Evolutionary conservation across 53 echinoderm and acorn worm species (phyloP).

Genomic region (Zoroaster sp.): DNA sequence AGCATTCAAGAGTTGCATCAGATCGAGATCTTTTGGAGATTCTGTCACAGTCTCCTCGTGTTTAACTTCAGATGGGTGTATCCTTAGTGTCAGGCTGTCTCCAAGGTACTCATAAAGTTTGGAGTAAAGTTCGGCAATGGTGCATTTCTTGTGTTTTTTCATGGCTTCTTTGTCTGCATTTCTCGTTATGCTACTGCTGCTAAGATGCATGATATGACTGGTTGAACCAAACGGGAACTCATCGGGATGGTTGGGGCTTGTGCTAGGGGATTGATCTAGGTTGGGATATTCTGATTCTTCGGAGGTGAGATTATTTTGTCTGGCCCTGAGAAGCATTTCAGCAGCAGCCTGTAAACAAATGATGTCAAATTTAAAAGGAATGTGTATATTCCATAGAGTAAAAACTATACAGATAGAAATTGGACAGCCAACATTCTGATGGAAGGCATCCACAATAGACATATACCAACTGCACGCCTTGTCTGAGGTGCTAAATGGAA

Average conservation of each 20-base stretch:
- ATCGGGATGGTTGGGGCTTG: slow-evolving; percentile 67
- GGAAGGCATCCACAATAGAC: too few species aligned
- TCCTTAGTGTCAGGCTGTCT: slow-evolving; percentile 72
- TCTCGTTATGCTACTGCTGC: slow-evolving; percentile 40
- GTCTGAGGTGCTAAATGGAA: too few species aligned
- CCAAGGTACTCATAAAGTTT: slow-evolving; percentile 88
- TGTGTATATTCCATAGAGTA: neutral
- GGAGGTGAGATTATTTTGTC: slow-evolving; percentile 19
- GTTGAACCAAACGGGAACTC: slow-evolving; percentile 83
- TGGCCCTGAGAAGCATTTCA: slow-evolving; percentile 73
- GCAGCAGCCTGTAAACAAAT: slow-evolving; percentile 80
- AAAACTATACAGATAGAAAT: too few species aligned
- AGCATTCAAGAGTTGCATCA: slow-evolving; percentile 71
- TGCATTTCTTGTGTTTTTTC: slow-evolving; percentile 29
- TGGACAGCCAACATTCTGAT: too few species aligned
- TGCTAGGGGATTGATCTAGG: slow-evolving; percentile 60
- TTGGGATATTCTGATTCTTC: slow-evolving; percentile 44
- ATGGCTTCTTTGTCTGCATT: neutral
- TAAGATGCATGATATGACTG: slow-evolving; percentile 71
- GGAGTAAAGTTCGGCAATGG: slow-evolving; percentile 67
- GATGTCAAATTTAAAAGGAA: neutral
- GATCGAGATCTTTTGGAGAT: slow-evolving; percentile 2
- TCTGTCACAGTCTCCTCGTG: neutral
- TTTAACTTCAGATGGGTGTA: neutral
- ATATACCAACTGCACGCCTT: too few species aligned